Conservation (phyloP, 2,113 vertebrate species). For the Ictalurus punctatus region DNA sequence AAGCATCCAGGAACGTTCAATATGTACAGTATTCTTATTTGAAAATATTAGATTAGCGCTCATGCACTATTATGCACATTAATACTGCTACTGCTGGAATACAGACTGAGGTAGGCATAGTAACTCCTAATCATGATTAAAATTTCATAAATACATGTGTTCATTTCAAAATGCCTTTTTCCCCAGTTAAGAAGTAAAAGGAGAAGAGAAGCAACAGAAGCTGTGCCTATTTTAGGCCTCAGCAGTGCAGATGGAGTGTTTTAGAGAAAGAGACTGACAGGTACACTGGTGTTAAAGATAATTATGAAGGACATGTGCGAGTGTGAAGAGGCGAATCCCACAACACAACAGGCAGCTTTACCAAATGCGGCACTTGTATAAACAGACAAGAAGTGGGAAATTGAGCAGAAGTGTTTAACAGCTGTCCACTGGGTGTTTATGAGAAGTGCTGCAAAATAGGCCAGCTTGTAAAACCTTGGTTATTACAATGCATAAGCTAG, state of each 20-base stretch:
- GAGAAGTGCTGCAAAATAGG: slow-evolving; percentile 9
- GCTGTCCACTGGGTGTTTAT: slow-evolving; percentile 34
- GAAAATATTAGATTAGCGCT: not conserved
- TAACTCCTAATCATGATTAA: not conserved
- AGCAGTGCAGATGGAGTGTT: slow-evolving; percentile 10
- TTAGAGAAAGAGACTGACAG: slow-evolving; percentile 44
- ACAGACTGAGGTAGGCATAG: not conserved
- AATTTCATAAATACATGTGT: not conserved
- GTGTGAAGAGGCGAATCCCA: slow-evolving; percentile 21
- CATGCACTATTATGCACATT: not conserved
- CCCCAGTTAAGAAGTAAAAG: not conserved
- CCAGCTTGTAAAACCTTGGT: not conserved
- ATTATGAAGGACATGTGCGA: slow-evolving; percentile 38
- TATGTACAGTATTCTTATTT: not conserved
- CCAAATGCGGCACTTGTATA: not conserved
- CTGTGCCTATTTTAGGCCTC: not conserved
- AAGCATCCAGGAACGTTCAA: not conserved
- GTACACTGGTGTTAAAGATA: slow-evolving; percentile 28
- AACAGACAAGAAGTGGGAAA: not conserved
- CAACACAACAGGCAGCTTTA: slow-evolving; percentile 19
- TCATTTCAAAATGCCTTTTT: not conserved
- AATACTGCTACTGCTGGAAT: not conserved
- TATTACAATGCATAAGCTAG: slow-evolving; percentile 26
- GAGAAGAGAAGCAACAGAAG: slow-evolving; percentile 1
- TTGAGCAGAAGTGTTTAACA: slow-evolving; percentile 34